Conservation (phyloP, 2,113 vertebrate genomes). For the Amia ocellicauda region DNA sequence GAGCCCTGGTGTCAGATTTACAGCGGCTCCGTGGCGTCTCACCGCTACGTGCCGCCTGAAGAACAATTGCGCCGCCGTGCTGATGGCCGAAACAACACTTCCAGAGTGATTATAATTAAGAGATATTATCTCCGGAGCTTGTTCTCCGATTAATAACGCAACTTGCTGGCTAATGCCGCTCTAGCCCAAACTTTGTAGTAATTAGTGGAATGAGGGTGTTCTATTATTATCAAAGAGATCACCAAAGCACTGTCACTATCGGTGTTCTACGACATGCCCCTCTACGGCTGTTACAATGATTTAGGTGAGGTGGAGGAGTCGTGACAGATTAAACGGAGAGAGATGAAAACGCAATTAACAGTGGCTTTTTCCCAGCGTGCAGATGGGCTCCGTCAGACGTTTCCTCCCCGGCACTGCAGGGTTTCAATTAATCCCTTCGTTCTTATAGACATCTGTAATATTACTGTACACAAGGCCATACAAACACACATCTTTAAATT, state of each 20-base stretch:
- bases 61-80: neutral
- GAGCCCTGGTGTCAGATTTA: neutral
- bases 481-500: too few species aligned
- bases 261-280: too few species aligned
- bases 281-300: neutral
- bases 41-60: neutral
- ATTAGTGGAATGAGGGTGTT: constrained; percentile 9
- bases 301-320: neutral
- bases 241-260: neutral
- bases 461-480: neutral
- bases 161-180: neutral
- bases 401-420: neutral
- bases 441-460: too few species aligned
- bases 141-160: constrained; percentile 11
- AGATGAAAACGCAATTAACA: too few species aligned
- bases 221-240: constrained; percentile 6
- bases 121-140: constrained; percentile 19
- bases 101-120: constrained; percentile 22
- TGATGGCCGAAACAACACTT: neutral
- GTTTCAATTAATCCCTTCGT: too few species aligned
- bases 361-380: too few species aligned
- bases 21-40: neutral
- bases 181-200: constrained; percentile 2
- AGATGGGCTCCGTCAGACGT: too few species aligned
- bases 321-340: neutral